Evolutionary conservation across 2,797 vertebrate species (phyloP).

Genomic region (Nyctibius grandis): DNA sequence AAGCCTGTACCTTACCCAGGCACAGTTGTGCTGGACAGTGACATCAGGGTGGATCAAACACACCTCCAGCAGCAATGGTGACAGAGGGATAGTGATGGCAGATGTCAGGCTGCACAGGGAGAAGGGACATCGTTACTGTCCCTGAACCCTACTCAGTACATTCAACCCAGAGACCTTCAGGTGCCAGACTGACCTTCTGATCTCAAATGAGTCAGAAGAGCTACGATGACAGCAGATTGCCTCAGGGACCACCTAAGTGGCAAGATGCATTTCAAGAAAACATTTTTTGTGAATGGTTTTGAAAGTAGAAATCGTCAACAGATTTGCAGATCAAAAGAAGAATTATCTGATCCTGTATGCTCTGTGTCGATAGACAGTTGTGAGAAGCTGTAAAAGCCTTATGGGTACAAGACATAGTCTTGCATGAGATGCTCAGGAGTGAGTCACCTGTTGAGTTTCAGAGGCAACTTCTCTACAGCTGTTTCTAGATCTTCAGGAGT

Average conservation of each 20-base stretch:
- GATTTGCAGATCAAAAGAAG: not conserved
- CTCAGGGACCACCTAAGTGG: not conserved
- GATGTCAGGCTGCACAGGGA: not conserved
- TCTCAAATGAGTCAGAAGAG: not conserved
- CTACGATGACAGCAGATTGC: not conserved
- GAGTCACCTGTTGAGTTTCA: not conserved
- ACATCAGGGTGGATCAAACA: too few species aligned
- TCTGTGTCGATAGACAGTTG: not conserved
- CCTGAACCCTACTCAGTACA: not conserved
- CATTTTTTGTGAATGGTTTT: not conserved
- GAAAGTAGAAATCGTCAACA: not conserved
- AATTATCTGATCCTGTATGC: not conserved
- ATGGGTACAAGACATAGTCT: not conserved
- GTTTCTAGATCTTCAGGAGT: not conserved
- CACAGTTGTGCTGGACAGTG: not conserved
- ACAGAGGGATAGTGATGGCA: not conserved
- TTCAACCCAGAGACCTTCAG: not conserved
- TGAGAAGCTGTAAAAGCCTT: not conserved
- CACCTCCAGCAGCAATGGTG: not conserved
- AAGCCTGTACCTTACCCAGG: fast-evolving
- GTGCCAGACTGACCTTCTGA: not conserved
- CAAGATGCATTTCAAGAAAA: not conserved
- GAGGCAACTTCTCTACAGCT: not conserved
- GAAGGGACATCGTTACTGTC: not conserved
- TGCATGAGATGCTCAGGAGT: not conserved